Conservation (phyloP, 2,113 vertebrate species). For the Rhipidura dahli region DNA sequence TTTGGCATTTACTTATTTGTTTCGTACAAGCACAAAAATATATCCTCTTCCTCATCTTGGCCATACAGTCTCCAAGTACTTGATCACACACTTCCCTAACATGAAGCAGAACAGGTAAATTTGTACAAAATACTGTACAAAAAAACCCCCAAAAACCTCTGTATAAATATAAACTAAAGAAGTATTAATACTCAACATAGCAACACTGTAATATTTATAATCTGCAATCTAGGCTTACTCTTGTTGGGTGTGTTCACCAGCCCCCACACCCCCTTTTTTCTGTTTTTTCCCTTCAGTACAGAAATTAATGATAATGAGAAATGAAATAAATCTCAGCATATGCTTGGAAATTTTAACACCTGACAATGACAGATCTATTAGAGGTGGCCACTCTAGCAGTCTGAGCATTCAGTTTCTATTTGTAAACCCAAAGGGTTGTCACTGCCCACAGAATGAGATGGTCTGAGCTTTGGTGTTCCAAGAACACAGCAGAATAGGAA, state of each 20-base stretch:
- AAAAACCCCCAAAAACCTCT: neutral
- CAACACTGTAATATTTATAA: neutral
- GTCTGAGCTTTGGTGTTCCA: neutral
- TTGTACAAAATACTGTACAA: constrained; percentile 31
- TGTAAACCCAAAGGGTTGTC: neutral
- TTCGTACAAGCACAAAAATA: neutral
- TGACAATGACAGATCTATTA: neutral
- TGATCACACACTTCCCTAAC: neutral
- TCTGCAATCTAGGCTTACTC: neutral
- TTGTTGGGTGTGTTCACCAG: rapidly evolving
- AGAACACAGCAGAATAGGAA: neutral
- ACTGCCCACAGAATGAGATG: neutral
- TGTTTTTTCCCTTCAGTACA: neutral
- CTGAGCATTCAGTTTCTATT: neutral
- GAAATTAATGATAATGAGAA: neutral
- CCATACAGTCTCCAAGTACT: neutral
- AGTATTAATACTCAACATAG: neutral
- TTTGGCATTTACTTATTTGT: neutral
- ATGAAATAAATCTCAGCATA: neutral
- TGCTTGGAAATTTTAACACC: neutral
- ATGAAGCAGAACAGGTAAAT: constrained; percentile 62
- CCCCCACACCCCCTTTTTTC: rapidly evolving
- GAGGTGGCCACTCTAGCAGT: neutral
- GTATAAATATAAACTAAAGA: neutral
- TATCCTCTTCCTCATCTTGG: neutral